Percentiles rank a stretch among this genome's conserved stretches.
These are phyloP conservation scores for Aurelia aurita DNA, from an alignment of 30 jellyfish, hydroid and myxozoan genomes.

Conservation along the genomic window DNA sequence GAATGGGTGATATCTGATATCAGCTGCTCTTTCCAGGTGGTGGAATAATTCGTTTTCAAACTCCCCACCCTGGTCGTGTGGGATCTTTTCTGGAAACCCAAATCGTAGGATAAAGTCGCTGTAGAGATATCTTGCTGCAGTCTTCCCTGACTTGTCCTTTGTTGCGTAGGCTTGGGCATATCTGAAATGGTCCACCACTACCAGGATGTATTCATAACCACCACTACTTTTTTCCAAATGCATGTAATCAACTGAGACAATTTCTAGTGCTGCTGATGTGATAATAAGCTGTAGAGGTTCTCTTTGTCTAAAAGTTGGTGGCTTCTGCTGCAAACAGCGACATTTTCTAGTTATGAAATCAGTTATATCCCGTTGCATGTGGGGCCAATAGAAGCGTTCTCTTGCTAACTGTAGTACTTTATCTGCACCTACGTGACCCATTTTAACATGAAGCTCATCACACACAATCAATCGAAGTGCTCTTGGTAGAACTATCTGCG, in stretches of 20 bases:
- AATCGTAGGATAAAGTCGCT: background rate
- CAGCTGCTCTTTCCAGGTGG: slow-evolving; percentile 5
- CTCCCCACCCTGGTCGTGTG: no score
- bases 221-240: slow-evolving; percentile 49
- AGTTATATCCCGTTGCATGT: slow-evolving; percentile 44
- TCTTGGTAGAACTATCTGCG: background rate
- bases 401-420: slow-evolving; percentile 21
- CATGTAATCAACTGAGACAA: slow-evolving; percentile 22
- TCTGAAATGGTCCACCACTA: slow-evolving; percentile 61
- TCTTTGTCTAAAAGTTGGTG: slow-evolving; percentile 36
- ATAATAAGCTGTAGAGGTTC: slow-evolving; percentile 35
- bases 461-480: slow-evolving; percentile 23
- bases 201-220: slow-evolving; percentile 61
- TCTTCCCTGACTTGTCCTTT: slow-evolving; percentile 45
- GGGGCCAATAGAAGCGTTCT: slow-evolving; percentile 67
- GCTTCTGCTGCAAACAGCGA: slow-evolving; percentile 41
- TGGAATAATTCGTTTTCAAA: slow-evolving; percentile 22
- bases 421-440: slow-evolving; percentile 63
- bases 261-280: slow-evolving; percentile 25
- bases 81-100: background rate
- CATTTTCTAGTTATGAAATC: slow-evolving; percentile 39
- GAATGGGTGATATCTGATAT: slow-evolving; percentile 18
- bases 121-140: slow-evolving; percentile 40
- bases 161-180: slow-evolving; percentile 76
- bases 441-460: slow-evolving; percentile 47